These are phyloP conservation scores for Meriones psammophilus DNA, from an alignment of 2,797 vertebrate genomes.

Conservation along the genomic window DNA sequence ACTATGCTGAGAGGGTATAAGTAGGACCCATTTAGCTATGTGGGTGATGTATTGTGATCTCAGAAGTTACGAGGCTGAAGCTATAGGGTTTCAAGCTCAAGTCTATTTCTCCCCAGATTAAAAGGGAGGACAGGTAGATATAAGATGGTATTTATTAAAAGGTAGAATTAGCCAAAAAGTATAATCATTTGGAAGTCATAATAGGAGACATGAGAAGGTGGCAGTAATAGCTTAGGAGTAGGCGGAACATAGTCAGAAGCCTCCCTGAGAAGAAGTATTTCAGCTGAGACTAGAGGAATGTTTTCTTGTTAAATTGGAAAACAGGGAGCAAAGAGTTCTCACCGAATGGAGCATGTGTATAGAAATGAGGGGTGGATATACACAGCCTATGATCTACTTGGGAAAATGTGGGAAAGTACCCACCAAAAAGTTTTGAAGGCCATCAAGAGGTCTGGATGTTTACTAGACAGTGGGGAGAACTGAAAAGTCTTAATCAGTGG, in stretches of 20 bases:
- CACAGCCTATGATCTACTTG: background rate
- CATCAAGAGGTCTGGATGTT: background rate
- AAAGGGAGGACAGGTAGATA: background rate
- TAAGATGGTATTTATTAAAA: background rate
- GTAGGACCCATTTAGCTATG: background rate
- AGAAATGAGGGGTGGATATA: background rate
- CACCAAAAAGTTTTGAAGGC: background rate
- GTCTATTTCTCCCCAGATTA: background rate
- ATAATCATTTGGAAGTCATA: background rate
- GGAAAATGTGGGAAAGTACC: background rate
- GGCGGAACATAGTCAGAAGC: background rate
- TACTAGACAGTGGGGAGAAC: background rate
- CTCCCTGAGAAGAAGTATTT: background rate
- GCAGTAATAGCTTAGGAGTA: accelerated
- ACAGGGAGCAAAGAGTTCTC: background rate
- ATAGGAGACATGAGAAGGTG: too few species aligned
- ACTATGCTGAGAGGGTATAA: background rate
- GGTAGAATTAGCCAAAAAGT: background rate
- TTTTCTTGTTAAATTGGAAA: background rate
- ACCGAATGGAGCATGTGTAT: background rate
- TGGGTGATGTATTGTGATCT: too few species aligned
- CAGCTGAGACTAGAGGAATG: background rate
- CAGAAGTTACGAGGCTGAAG: background rate
- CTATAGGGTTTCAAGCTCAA: background rate
- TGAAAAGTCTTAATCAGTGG: background rate